Evolutionary conservation across 2,888 invertebrate genomes (phyloP), one percentile per base, ranked within the genome.

Genomic region (Ophion ellenae): DNA sequence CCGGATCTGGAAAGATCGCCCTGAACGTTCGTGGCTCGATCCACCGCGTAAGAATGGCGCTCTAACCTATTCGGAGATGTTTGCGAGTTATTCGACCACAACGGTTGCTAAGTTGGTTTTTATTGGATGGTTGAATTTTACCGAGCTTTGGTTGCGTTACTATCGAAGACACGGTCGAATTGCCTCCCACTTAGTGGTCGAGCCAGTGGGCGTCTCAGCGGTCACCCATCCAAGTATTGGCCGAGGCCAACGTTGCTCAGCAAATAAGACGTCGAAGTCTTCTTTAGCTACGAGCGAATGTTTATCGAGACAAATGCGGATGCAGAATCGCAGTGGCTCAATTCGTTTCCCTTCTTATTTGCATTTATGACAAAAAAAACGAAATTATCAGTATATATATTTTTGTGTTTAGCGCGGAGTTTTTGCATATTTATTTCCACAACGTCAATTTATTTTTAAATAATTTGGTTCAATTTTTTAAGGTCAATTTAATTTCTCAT

Each of bases 1-100:
- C 82, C 63, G 59, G 85, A 75, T 47, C 32, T 45, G 78, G 70
- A 53, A 64, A 70, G 32, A 66, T 24, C 70, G 64, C 11, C 36
- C 10, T 1, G 63, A 61, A 36, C 64, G 71, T 73, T 40, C 57
- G 17, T 28, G n/a, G 73, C 32, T 59, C 32, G 59, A 7, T 40
- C 4, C 7, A n/a, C 9, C 32, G 63, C 11, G 47, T 17, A 40
- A 36, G 36, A 77, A 36, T 7, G 20, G 0, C 4, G 20, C n/a
- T 36, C 36, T 70, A 5, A 57, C n/a, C 0, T 11, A 57, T 73
- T 73, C 5, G 0, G 1, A 9, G 11, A 53, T 53, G 53, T 17
- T 53, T 5, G 40, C 40, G 40, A 9, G 40, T 32, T 1, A 40
- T 40, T 40, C 5, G 6, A 40, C 17, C 17, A 17, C 53, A 53